A percentile compares a stretch with the other conserved stretches of the same genome.
These are phyloP conservation scores for Champsocephalus esox DNA, from an alignment of 2,797 vertebrate species.

Conservation along the genomic window DNA sequence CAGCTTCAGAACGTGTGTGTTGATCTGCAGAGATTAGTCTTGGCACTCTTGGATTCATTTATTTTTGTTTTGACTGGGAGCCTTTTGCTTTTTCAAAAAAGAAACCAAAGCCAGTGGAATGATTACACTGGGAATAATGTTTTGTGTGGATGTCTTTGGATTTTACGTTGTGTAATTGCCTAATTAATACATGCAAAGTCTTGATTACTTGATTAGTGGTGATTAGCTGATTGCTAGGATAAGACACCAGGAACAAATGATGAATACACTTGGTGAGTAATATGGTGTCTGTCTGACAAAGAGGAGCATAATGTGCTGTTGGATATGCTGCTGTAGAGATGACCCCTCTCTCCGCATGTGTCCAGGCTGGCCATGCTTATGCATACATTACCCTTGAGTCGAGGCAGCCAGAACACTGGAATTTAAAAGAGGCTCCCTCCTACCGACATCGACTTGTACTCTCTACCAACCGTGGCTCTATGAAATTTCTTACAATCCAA, in stretches of 20 bases:
- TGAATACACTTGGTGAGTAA: constrained; percentile 73
- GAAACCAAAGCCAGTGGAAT: constrained; percentile 13
- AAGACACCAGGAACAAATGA: constrained; percentile 60
- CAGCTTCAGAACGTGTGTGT: constrained; percentile 23
- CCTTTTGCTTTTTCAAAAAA: constrained; percentile 25
- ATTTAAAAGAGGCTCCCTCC: constrained; percentile 74
- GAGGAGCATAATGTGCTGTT: constrained; percentile 65
- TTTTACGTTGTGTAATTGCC: constrained; percentile 58
- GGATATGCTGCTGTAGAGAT: constrained; percentile 66
- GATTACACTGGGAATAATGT: constrained; percentile 29
- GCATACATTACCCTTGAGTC: constrained; percentile 83
- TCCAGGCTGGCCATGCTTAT: constrained; percentile 74
- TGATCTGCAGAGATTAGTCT: constrained; percentile 44
- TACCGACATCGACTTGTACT: constrained; percentile 58
- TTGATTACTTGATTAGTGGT: constrained; percentile 73
- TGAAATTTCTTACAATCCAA: constrained; percentile 74
- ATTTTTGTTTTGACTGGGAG: constrained; percentile 32
- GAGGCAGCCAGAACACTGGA: constrained; percentile 65
- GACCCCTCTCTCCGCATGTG: constrained; percentile 76
- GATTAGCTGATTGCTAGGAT: constrained; percentile 71
- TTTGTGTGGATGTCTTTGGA: constrained; percentile 45
- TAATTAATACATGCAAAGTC: constrained; percentile 71
- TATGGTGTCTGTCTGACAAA: constrained; percentile 54
- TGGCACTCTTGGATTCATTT: constrained; percentile 38
- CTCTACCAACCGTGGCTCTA: constrained; percentile 43